phyloP scores from a whole-genome alignment of 2,797 vertebrate species.

The Heterohyrax brucei region DNA sequence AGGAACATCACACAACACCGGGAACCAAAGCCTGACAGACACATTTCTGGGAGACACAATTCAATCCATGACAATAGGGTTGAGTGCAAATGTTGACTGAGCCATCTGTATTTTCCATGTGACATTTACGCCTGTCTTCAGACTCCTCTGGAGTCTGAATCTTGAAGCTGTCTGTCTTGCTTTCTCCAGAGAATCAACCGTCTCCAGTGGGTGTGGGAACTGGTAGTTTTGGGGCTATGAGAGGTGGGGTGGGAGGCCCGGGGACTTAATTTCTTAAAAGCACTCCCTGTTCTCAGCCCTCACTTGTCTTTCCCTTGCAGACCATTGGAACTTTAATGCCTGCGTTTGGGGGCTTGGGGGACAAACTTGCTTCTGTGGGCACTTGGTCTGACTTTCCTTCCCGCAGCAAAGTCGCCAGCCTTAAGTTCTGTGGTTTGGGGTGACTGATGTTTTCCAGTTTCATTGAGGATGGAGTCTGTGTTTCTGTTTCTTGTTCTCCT shows the following conservation, averaged over 20 bases:
- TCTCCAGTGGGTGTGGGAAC: not conserved
- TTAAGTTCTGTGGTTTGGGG: slow-evolving; percentile 64
- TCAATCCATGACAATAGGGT: not conserved
- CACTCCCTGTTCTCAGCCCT: too few species aligned
- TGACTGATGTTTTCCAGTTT: slow-evolving; percentile 67
- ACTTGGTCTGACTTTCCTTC: not conserved
- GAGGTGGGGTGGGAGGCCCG: not conserved
- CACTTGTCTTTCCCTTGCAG: not conserved
- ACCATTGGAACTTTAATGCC: not conserved
- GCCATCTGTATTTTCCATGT: not conserved
- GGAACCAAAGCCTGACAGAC: too few species aligned
- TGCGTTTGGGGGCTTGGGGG: not conserved
- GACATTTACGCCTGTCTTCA: not conserved
- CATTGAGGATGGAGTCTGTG: slow-evolving; percentile 38
- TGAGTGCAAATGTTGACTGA: slow-evolving; percentile 7
- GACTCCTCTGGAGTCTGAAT: slow-evolving; percentile 40
- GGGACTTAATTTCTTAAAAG: not conserved
- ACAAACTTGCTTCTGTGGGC: not conserved
- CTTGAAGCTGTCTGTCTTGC: not conserved
- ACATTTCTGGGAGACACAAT: too few species aligned
- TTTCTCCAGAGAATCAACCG: slow-evolving; percentile 19
- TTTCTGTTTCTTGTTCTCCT: slow-evolving; percentile 81
- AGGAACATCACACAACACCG: too few species aligned
- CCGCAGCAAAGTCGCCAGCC: slow-evolving; percentile 17
- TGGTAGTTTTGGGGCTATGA: not conserved